Conservation (phyloP, 2,888 invertebrate species). For the Eumacrocentrus americanus region DNA sequence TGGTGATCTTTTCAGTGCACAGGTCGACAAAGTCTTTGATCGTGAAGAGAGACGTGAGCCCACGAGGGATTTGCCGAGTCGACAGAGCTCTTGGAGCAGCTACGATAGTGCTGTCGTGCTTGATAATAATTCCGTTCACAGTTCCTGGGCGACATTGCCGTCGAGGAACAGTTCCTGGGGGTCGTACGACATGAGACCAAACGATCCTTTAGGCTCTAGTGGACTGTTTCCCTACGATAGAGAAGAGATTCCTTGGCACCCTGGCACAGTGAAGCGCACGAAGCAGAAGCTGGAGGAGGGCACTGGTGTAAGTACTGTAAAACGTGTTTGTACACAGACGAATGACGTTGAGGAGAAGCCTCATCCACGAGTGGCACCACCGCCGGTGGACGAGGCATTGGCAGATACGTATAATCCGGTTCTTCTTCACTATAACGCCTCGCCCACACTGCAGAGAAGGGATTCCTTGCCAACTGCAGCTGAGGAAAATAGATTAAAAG, state of each 20-base stretch:
- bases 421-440: conserved; percentile 55
- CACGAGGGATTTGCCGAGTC: conserved; percentile 65
- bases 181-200: conserved; percentile 70
- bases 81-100: conserved; percentile 80
- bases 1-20: conserved; percentile 74
- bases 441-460: conserved; percentile 51
- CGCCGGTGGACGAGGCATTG: conserved; percentile 41
- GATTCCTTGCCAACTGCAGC: conserved; percentile 31
- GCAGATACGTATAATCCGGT: conserved; percentile 55
- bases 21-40: conserved; percentile 75
- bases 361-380: not conserved
- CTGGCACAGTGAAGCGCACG: conserved; percentile 74
- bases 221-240: conserved; percentile 67
- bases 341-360: conserved; percentile 47
- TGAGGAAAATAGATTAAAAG: conserved; percentile 15
- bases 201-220: conserved; percentile 57
- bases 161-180: conserved; percentile 76
- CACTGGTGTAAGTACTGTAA: conserved; percentile 56
- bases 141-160: conserved; percentile 78
- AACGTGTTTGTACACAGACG: conserved; percentile 55
- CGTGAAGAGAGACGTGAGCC: conserved; percentile 65
- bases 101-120: conserved; percentile 79
- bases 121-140: conserved; percentile 76
- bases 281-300: conserved; percentile 73
- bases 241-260: conserved; percentile 71